These are phyloP conservation scores for Stenotaenia linearis DNA, from an alignment of 2,888 invertebrate species.

Conservation along the genomic window DNA sequence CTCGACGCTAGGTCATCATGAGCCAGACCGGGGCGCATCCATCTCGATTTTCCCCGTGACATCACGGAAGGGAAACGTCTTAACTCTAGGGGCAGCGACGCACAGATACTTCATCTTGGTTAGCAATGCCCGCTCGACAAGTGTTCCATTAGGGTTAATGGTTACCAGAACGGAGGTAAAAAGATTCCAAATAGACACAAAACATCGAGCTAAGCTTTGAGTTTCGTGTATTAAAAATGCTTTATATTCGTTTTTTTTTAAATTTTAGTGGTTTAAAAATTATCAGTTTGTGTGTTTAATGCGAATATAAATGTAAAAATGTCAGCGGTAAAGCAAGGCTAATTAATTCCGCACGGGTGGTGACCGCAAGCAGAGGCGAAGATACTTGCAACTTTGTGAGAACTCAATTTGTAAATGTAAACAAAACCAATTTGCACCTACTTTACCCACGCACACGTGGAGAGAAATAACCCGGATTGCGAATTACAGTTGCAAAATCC, in stretches of 20 bases:
- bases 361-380: conserved; percentile 9
- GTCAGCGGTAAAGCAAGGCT: not conserved
- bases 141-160: conserved; percentile 33
- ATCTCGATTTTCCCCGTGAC: conserved; percentile 33
- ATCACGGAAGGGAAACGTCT: not conserved
- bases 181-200: not conserved
- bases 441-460: not conserved
- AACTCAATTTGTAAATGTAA: conserved; percentile 8
- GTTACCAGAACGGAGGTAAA: not conserved
- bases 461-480: not conserved
- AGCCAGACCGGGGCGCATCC: conserved; percentile 29
- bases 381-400: not conserved
- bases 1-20: conserved; percentile 32
- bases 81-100: conserved; percentile 9
- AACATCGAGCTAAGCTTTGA: not conserved
- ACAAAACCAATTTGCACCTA: conserved; percentile 17
- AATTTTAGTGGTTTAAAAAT: too few relatives aligned
- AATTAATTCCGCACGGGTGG: not conserved
- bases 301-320: not conserved
- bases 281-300: not conserved
- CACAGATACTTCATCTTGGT: conserved; percentile 33
- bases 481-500: not conserved
- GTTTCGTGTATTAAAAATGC: not conserved
- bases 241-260: not conserved
- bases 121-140: conserved; percentile 30